These are phyloP conservation scores for Garrulus glandarius DNA, from an alignment of 2,797 vertebrate genomes.

Conservation along the genomic window DNA sequence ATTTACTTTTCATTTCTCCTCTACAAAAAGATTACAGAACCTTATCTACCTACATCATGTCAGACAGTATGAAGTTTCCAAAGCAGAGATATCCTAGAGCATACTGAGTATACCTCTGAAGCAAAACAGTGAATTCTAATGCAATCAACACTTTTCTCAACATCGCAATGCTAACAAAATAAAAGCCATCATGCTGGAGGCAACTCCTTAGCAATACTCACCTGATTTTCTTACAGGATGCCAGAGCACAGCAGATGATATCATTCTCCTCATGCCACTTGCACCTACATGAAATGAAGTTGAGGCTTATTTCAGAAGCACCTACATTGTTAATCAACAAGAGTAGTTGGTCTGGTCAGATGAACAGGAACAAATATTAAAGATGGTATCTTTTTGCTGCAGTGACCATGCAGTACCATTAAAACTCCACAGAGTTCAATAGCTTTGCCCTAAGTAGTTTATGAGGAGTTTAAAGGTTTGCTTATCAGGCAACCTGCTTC, in stretches of 20 bases:
- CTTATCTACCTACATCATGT: no score
- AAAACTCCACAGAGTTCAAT: neutral
- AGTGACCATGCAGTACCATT: neutral
- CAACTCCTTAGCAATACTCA: conserved; percentile 59
- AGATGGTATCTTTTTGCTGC: neutral
- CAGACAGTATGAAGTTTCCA: neutral
- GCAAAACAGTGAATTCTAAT: neutral
- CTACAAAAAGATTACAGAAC: neutral
- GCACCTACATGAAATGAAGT: conserved; percentile 66
- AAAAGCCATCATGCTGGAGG: neutral
- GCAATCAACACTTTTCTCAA: neutral
- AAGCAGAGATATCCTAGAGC: neutral
- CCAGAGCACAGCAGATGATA: conserved; percentile 76
- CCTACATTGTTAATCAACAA: neutral
- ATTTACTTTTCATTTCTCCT: neutral
- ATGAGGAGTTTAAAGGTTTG: neutral
- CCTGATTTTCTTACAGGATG: conserved; percentile 78
- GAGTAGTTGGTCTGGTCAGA: neutral
- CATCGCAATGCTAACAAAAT: neutral
- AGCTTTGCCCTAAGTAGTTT: neutral
- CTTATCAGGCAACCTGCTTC: neutral
- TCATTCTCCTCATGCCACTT: conserved; percentile 81
- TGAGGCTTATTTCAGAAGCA: neutral
- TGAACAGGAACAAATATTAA: neutral
- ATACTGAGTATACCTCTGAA: neutral